phyloP scores from a whole-genome alignment of 2,888 invertebrate species.

The Hirudinaria manillensis region DNA sequence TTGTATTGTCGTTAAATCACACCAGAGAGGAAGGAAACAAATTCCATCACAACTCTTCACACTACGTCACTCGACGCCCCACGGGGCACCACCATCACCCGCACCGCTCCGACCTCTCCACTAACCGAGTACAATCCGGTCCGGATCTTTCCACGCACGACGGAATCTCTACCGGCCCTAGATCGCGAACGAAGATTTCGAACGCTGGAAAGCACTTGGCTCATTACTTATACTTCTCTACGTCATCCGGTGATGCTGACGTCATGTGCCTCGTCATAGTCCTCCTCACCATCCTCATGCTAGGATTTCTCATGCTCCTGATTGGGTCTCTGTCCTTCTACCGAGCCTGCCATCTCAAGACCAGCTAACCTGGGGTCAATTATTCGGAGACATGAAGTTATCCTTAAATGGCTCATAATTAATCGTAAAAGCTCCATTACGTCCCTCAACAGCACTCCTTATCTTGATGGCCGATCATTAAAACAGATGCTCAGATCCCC shows the following conservation, averaged over 20 bases:
- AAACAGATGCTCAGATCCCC: too few relatives aligned
- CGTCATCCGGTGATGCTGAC: not conserved
- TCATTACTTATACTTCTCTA: not conserved
- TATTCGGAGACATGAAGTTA: not conserved
- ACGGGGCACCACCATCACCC: not conserved
- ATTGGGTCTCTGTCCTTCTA: not conserved
- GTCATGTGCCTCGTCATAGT: slow-evolving; percentile 16
- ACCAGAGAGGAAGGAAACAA: not conserved
- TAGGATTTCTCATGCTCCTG: slow-evolving; percentile 18
- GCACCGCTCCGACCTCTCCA: not conserved
- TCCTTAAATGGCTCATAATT: not conserved
- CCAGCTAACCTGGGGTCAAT: slow-evolving; percentile 1
- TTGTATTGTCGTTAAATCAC: slow-evolving; percentile 3
- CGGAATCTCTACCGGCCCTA: slow-evolving; percentile 1
- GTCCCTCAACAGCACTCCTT: not conserved
- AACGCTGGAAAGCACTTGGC: not conserved
- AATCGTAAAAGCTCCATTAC: slow-evolving; percentile 14
- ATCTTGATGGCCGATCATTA: not conserved
- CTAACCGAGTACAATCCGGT: not conserved
- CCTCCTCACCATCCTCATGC: slow-evolving; percentile 18
- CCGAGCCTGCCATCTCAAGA: slow-evolving; percentile 1
- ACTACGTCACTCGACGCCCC: not conserved
- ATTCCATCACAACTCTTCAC: slow-evolving; percentile 9
- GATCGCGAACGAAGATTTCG: slow-evolving; percentile 15
- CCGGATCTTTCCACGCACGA: not conserved